phyloP scores from a whole-genome alignment of 2,113 vertebrate species.

The crab-eating macaque (Macaca fascicularis) region DNA sequence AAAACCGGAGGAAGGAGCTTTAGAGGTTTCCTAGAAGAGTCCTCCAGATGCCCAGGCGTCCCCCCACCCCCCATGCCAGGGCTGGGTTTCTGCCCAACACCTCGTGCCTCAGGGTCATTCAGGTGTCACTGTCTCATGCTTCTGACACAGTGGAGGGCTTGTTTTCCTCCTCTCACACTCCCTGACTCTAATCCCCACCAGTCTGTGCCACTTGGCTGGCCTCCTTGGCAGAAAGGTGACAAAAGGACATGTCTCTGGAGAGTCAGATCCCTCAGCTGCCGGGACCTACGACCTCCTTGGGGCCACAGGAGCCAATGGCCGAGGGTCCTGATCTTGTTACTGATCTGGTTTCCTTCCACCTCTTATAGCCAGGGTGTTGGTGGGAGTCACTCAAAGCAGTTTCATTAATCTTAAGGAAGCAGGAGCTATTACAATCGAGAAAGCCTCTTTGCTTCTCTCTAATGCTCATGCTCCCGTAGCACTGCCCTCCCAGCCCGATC shows the following conservation, averaged over 20 bases:
- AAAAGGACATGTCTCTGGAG: conserved; percentile 21
- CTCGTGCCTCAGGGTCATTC: neutral
- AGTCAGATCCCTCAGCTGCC: neutral
- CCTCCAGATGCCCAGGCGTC: neutral
- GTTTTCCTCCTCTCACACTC: conserved; percentile 13
- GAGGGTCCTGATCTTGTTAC: neutral
- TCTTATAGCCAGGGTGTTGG: neutral
- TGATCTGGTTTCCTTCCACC: neutral
- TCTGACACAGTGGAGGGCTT: conserved; percentile 16
- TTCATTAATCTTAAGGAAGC: neutral
- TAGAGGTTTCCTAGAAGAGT: conserved; percentile 38
- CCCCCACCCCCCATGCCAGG: neutral
- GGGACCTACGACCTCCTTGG: neutral
- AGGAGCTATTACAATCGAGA: neutral
- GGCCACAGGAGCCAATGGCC: neutral
- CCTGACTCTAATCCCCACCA: conserved; percentile 37
- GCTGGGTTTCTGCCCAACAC: neutral
- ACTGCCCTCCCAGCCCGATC: neutral
- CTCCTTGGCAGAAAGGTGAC: conserved; percentile 60
- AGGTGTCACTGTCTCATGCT: neutral
- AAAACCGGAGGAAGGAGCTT: neutral
- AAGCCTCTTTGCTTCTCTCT: neutral
- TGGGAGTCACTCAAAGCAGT: neutral
- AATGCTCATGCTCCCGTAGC: fast-evolving
- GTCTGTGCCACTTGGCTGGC: conserved; percentile 66